Evolutionary conservation across 2,113 vertebrate genomes (phyloP).

Genomic region (Ranitomeya imitator): DNA sequence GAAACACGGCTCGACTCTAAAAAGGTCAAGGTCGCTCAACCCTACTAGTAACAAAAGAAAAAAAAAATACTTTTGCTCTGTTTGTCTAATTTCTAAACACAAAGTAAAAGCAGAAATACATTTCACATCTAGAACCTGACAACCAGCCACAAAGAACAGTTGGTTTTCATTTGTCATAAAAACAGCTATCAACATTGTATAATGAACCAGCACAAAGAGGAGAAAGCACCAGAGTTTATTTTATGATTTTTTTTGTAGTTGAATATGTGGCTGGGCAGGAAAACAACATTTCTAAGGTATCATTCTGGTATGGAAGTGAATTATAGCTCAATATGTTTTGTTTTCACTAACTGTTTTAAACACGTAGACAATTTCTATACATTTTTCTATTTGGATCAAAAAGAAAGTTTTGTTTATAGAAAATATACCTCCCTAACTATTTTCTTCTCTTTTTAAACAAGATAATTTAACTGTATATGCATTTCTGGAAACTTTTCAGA

Average conservation of each 20-base stretch:
- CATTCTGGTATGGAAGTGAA: neutral
- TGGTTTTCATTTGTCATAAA: constrained; percentile 42
- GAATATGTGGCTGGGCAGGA: neutral
- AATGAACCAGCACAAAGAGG: neutral
- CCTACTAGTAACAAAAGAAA: too few species aligned
- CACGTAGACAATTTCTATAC: neutral
- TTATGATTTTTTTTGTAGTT: neutral
- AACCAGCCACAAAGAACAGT: constrained; percentile 30
- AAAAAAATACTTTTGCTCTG: neutral
- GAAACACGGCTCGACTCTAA: too few species aligned
- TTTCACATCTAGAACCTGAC: constrained; percentile 11
- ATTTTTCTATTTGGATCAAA: neutral
- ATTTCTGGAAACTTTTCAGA: too few species aligned
- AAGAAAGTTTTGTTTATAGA: neutral
- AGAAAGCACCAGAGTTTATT: constrained; percentile 4
- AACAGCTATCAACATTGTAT: constrained; percentile 5
- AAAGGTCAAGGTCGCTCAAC: too few species aligned
- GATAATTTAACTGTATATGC: neutral
- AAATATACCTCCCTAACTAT: neutral
- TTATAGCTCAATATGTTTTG: constrained; percentile 3
- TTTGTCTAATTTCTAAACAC: neutral
- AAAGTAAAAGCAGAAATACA: constrained; percentile 4
- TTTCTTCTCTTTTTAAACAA: neutral
- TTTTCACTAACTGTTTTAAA: neutral
- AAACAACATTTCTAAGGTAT: constrained; percentile 2